Evolutionary conservation across 2,888 invertebrate genomes (phyloP).

Genomic region (Drosophila limbata): DNA sequence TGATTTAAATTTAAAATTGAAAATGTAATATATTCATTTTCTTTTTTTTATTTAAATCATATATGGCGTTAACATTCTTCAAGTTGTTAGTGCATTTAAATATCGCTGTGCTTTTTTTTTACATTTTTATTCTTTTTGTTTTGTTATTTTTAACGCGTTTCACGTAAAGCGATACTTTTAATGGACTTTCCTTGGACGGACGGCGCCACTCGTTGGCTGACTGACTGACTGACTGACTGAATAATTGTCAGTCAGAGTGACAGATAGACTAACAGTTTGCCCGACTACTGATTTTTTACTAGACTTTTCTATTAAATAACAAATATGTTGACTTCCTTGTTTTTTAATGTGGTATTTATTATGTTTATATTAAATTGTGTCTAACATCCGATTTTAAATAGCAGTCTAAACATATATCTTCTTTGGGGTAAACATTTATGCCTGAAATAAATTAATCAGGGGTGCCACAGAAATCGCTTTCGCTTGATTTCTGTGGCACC

Average conservation of each 20-base stretch:
- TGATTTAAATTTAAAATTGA: neutral
- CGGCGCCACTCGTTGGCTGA: slow-evolving; percentile 21
- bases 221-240: slow-evolving; percentile 27
- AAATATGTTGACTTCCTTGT: neutral
- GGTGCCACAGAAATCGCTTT: no score
- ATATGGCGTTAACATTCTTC: no score
- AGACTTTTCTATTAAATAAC: neutral
- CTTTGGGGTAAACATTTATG: neutral
- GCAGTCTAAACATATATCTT: neutral
- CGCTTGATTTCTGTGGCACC: no score
- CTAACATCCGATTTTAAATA: no score
- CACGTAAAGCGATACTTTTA: slow-evolving; percentile 44
- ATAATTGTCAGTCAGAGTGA: slow-evolving; percentile 14
- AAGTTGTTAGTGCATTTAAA: slow-evolving; percentile 36
- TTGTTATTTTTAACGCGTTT: slow-evolving; percentile 50
- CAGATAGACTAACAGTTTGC: slow-evolving; percentile 29
- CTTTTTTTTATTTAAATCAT: neutral
- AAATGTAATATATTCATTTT: neutral
- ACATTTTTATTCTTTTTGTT: neutral
- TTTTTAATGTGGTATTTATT: neutral
- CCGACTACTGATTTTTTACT: neutral
- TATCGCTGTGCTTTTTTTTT: neutral
- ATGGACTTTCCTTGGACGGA: slow-evolving; percentile 57
- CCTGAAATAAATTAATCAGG: neutral
- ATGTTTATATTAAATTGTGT: neutral